Evolutionary conservation across 2,888 invertebrate genomes (phyloP).

Genomic region (Melolontha melolontha): DNA sequence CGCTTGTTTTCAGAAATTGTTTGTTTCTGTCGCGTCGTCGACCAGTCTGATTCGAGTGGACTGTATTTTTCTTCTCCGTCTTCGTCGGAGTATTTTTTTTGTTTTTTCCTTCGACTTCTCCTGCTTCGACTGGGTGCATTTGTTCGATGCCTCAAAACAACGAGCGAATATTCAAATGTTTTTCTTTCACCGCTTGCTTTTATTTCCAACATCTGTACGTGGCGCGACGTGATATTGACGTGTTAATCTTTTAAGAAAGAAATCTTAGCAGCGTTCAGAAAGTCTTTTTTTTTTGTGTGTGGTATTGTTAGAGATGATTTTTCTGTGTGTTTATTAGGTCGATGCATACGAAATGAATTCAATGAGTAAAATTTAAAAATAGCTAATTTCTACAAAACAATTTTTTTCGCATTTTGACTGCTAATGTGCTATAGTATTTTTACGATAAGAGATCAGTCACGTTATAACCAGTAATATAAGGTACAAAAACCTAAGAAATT

Average conservation of each 20-base stretch:
- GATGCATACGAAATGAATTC: background rate
- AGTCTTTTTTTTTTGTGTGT: background rate
- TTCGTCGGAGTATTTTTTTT: conserved; percentile 1
- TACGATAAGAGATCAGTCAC: too few relatives aligned
- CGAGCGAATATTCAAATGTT: conserved; percentile 49
- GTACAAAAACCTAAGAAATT: too few relatives aligned
- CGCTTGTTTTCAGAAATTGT: background rate
- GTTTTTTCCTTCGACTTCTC: conserved; percentile 13
- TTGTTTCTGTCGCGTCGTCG: conserved; percentile 2
- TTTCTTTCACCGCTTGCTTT: conserved; percentile 46
- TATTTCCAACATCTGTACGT: conserved; percentile 52
- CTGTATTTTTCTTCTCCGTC: conserved; percentile 1
- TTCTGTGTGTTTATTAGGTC: conserved; percentile 3
- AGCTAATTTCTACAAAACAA: too few relatives aligned
- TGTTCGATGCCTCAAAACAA: conserved; percentile 45
- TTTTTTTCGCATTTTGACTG: too few relatives aligned
- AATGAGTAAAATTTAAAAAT: too few relatives aligned
- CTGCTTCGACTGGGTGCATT: conserved; percentile 27
- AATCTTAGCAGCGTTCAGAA: conserved; percentile 38
- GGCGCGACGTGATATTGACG: conserved; percentile 52
- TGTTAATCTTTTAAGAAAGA: conserved; percentile 50
- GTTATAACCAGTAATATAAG: too few relatives aligned
- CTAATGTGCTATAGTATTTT: too few relatives aligned
- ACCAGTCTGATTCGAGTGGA: conserved; percentile 4
- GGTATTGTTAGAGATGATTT: too few relatives aligned